Evolutionary conservation across 2,888 invertebrate species (phyloP).

Genomic region (Cosmia trapezina): DNA sequence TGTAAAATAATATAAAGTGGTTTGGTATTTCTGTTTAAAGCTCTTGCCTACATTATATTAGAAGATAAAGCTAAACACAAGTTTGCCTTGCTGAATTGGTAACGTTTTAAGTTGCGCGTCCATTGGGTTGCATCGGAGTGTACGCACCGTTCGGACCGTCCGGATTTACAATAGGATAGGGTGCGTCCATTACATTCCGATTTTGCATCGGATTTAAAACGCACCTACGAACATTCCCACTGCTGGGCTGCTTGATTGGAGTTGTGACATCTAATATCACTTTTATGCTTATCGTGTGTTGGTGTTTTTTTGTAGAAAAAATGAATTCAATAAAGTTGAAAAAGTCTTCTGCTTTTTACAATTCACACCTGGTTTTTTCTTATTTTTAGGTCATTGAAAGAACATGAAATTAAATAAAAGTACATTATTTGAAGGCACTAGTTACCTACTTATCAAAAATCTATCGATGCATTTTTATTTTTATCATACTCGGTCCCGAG

Average conservation of each 20-base stretch:
- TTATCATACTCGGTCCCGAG: not conserved
- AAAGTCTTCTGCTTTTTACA: not conserved
- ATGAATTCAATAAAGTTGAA: not conserved
- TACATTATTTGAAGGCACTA: not conserved
- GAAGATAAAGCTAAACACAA: not conserved
- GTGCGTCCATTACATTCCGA: too few relatives aligned
- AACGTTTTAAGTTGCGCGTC: not conserved
- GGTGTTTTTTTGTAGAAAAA: not conserved
- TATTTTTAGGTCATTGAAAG: not conserved
- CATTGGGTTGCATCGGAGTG: too few relatives aligned
- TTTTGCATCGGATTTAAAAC: too few relatives aligned
- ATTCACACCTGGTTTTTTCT: not conserved
- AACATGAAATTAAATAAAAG: not conserved
- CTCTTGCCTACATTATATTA: not conserved
- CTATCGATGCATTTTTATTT: not conserved
- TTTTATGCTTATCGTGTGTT: not conserved
- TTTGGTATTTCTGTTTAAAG: not conserved
- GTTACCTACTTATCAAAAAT: not conserved
- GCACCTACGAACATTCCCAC: too few relatives aligned
- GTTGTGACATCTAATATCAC: not conserved
- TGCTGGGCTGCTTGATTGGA: not conserved
- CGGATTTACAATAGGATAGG: too few relatives aligned
- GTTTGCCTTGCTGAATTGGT: not conserved
- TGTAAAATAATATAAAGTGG: slow-evolving; percentile 4
- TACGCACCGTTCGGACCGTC: too few relatives aligned